Evolutionary conservation across 1,140 invertebrate genomes (phyloP).

Genomic region (Zaprionus lachaisei): DNA sequence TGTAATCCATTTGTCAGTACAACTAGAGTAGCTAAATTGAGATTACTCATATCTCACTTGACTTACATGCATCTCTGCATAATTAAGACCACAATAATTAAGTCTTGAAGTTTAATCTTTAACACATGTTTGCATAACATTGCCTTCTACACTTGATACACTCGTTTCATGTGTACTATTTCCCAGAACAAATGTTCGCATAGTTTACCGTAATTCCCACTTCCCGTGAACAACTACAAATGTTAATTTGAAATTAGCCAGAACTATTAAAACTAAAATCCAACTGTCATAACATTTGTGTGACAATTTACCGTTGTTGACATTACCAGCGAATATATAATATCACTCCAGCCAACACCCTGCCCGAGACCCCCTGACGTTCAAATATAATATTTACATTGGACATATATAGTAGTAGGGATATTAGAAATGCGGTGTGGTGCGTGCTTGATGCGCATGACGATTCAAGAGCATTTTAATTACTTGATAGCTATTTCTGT

Average conservation of each 20-base stretch:
- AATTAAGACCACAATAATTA: not conserved
- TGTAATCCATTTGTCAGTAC: too few relatives aligned
- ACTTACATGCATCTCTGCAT: not conserved
- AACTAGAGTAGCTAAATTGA: too few relatives aligned
- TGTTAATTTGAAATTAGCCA: not conserved
- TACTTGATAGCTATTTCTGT: slow-evolving; percentile 40
- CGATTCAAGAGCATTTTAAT: slow-evolving; percentile 43
- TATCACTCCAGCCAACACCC: too few relatives aligned
- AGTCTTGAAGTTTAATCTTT: not conserved
- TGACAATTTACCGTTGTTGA: slow-evolving; percentile 25
- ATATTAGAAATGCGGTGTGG: slow-evolving; percentile 10
- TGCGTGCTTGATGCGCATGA: slow-evolving; percentile 39
- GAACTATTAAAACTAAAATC: slow-evolving; percentile 19
- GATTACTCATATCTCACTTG: too few relatives aligned
- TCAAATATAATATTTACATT: slow-evolving; percentile 29
- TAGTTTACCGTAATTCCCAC: not conserved
- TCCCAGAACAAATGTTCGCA: not conserved
- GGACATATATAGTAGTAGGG: not conserved
- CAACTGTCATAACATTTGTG: slow-evolving; percentile 7
- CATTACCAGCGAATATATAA: not conserved
- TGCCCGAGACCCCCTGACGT: not conserved
- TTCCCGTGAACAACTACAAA: slow-evolving; percentile 3
- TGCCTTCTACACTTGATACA: not conserved
- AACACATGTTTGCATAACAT: not conserved
- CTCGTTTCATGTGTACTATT: not conserved